Evolutionary conservation across 2,797 vertebrate genomes (phyloP), one percentile per base, ranked within the genome.

Genomic region (Tenualosa thibaudeaui): DNA sequence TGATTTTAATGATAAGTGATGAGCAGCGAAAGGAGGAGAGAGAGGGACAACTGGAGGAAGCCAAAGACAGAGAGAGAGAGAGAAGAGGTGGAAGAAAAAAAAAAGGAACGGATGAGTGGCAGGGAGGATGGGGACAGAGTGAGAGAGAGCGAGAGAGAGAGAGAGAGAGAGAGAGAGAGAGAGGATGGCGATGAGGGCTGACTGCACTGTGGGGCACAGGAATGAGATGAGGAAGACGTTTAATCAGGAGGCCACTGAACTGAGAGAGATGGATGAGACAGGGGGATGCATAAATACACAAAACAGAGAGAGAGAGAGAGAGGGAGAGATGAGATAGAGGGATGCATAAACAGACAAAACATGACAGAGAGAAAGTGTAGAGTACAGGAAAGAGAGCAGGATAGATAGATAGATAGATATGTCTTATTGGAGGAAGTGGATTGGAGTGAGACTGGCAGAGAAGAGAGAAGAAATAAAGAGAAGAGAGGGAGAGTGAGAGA

Each of bases 101-200:
- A 82, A 46, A 89, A 75, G 88, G 86, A 93, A 93, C 93, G 90
- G 90, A 91, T 91, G 58, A 60, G 58, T n/a, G 22, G 7, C 22
- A 60, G 58, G 19, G 19, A 2, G 8, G 56, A n/a, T 46, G 46
- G 46, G 12, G 51, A 58, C 17, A 58, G 19, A 58, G 22, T 22
- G 51, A 58, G 54, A 17, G 19, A 5, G 56, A 22, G 19, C n/a
- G 19, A 22, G 4, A 58, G 56, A 22, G 19, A 58, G 56, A 58
- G 17, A 58, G 19, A 58, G 56, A 58, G 89, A 93, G 93, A 93
- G 91, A 43, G 37, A 43, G 26, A 56, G 24, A 37, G 3, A 37
- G 24, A 46, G 82, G 22, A 7, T 40, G 82, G 82, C 22, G 65
- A 37, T 71, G n/a, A 62, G 7, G 58, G 58, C 22, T 62, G 58